Evolutionary conservation across 2,113 vertebrate genomes (phyloP).

Genomic region (Machaerirhynchus nigripectus): DNA sequence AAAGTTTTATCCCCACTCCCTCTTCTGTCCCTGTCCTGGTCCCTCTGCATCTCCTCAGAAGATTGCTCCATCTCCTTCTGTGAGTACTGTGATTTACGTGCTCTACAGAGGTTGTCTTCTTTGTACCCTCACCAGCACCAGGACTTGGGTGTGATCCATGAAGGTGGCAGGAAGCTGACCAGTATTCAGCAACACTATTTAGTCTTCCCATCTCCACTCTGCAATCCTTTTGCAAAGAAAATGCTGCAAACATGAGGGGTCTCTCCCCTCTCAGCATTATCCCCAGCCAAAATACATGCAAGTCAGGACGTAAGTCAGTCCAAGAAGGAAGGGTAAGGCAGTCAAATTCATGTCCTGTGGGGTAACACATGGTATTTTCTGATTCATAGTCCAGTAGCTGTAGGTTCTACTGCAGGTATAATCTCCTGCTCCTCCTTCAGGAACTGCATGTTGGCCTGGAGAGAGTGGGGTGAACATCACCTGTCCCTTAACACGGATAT

Average conservation of each 20-base stretch:
- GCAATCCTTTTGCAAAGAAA: background rate
- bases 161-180: background rate
- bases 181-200: background rate
- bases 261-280: background rate
- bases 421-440: background rate
- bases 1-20: background rate
- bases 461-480: fast-evolving
- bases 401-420: background rate
- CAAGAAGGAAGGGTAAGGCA: background rate
- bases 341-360: background rate
- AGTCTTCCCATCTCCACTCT: background rate
- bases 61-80: background rate
- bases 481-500: background rate
- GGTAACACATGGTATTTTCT: background rate
- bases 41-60: background rate
- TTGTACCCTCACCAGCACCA: background rate
- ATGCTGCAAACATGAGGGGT: background rate
- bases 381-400: background rate
- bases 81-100: background rate
- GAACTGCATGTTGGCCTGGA: fast-evolving
- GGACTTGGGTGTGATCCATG: background rate
- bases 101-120: background rate
- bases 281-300: background rate
- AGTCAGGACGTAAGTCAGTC: background rate
- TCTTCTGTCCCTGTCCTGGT: background rate